Evolutionary conservation across 1,140 invertebrate species (phyloP).

Genomic region (Danaus melanippus): DNA sequence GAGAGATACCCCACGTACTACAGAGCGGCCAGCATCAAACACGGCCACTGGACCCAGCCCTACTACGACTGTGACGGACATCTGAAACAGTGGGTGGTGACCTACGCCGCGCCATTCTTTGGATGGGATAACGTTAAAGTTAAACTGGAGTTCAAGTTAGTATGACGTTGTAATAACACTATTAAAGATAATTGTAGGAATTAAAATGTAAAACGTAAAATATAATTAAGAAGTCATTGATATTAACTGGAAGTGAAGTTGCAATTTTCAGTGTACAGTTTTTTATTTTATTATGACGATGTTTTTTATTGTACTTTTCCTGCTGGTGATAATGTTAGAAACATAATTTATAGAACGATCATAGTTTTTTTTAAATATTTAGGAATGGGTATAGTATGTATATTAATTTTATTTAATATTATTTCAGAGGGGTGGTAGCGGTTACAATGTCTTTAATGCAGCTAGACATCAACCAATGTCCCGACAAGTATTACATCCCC

Average conservation of each 20-base stretch:
- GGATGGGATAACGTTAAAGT: constrained; percentile 94
- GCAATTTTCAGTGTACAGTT: no score
- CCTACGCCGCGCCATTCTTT: constrained; percentile 97
- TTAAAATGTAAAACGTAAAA: no score
- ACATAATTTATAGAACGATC: no score
- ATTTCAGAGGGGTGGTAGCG: constrained; percentile 90
- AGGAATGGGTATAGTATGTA: no score
- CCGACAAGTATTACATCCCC: constrained; percentile 87
- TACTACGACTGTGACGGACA: constrained; percentile 96
- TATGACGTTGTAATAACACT: constrained; percentile 41
- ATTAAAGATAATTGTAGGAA: no score
- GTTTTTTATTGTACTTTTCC: no score
- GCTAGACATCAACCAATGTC: constrained; percentile 96
- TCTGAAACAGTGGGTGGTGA: constrained; percentile 94
- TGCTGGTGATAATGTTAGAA: no score
- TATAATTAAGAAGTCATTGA: no score
- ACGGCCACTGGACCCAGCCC: constrained; percentile 95
- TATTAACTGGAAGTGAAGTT: no score
- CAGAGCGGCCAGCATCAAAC: constrained; percentile 83
- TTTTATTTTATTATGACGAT: no score
- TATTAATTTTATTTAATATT: constrained; percentile 12
- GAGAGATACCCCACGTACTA: constrained; percentile 94
- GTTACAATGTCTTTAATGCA: constrained; percentile 93
- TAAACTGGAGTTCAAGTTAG: constrained; percentile 95
- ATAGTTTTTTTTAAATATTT: no score